These are phyloP conservation scores for Psittacula derbiana DNA, from an alignment of 2,797 vertebrate genomes.

Conservation along the genomic window DNA sequence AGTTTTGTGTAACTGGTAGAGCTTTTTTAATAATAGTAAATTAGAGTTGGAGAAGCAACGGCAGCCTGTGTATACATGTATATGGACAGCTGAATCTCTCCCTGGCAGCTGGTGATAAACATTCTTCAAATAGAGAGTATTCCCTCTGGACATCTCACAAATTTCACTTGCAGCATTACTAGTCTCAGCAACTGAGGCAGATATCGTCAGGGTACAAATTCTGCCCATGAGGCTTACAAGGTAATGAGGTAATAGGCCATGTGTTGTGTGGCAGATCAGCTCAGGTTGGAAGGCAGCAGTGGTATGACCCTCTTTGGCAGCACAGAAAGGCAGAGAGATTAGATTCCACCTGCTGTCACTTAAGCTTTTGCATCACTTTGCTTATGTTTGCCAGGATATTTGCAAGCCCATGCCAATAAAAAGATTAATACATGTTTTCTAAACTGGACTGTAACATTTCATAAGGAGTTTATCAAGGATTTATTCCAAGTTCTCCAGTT, in stretches of 20 bases:
- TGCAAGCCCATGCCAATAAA: neutral
- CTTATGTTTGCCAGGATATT: conserved; percentile 20
- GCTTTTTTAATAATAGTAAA: neutral
- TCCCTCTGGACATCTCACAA: conserved; percentile 22
- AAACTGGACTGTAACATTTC: conserved; percentile 32
- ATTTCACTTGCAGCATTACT: neutral
- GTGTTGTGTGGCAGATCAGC: conserved; percentile 59
- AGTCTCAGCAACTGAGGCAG: neutral
- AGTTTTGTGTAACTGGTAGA: neutral
- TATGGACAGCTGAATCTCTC: neutral
- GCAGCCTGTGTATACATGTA: neutral
- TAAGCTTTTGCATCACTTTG: conserved; percentile 35
- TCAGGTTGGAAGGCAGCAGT: conserved; percentile 22
- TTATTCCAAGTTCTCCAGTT: neutral
- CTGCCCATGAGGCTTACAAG: neutral
- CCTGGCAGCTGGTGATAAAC: neutral
- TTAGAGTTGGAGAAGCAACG: neutral
- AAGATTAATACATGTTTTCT: conserved; percentile 44
- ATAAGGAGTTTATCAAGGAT: conserved; percentile 17
- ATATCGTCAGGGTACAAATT: conserved; percentile 5
- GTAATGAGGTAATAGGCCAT: conserved; percentile 53
- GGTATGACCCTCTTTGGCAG: conserved; percentile 33
- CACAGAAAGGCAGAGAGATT: conserved; percentile 17
- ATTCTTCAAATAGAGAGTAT: neutral
- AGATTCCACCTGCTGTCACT: conserved; percentile 44